A percentile compares a stretch with the other conserved stretches of the same genome.
Evolutionary conservation across 23 tunicate genomes (phyloP).

Genomic region (Trididemnum miniatum): DNA sequence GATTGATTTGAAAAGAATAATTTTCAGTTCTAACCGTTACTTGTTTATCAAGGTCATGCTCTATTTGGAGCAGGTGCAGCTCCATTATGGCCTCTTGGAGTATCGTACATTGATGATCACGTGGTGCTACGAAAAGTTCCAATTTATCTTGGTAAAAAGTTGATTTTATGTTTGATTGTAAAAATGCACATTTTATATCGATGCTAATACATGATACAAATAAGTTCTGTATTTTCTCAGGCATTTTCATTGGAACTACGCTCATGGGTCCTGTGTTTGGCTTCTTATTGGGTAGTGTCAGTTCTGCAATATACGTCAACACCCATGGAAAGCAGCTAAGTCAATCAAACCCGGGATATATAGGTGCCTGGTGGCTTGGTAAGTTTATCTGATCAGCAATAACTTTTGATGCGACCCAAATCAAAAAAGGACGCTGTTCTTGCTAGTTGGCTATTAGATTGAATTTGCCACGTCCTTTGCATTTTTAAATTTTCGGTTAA

Average conservation of each 20-base stretch:
- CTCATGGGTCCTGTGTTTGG: constrained; percentile 88
- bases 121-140: constrained; percentile 71
- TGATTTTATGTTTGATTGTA: not conserved
- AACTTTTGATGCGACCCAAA: too few relatives aligned
- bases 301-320: constrained; percentile 71
- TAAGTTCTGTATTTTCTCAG: not conserved
- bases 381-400: too few relatives aligned
- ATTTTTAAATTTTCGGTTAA: too few relatives aligned
- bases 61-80: constrained; percentile 81
- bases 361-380: constrained; percentile 97
- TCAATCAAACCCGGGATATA: constrained; percentile 73
- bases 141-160: constrained; percentile 62
- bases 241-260: constrained; percentile 75
- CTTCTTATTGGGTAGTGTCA: constrained; percentile 84
- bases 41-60: constrained; percentile 66
- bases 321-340: constrained; percentile 38
- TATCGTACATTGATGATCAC: constrained; percentile 84
- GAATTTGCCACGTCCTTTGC: too few relatives aligned
- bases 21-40: too few relatives aligned
- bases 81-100: constrained; percentile 91
- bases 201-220: not conserved
- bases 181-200: not conserved
- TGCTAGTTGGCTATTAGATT: too few relatives aligned
- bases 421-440: too few relatives aligned
- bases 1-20: too few relatives aligned